A percentile compares a stretch with the other conserved stretches of the same genome.
Evolutionary conservation across 1,140 invertebrate species (phyloP).

Genomic region (Drosophila lowei): DNA sequence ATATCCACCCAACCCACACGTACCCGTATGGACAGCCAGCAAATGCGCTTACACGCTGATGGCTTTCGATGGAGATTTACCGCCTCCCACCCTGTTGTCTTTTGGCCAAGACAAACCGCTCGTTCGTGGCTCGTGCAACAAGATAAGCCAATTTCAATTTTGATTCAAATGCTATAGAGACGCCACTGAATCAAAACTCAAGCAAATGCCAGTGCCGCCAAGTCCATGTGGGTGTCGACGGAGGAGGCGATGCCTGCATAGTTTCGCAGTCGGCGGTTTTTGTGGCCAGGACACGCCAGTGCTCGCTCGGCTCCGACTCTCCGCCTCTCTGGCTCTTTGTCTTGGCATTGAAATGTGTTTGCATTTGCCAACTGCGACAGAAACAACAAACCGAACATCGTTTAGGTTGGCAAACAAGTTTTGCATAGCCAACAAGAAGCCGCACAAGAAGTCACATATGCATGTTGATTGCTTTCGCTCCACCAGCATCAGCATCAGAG

Average conservation of each 20-base stretch:
- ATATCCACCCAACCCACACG: not conserved
- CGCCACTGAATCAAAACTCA: slow-evolving; percentile 68
- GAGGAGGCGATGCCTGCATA: slow-evolving; percentile 17
- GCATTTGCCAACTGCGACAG: slow-evolving; percentile 46
- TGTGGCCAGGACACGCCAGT: slow-evolving; percentile 39
- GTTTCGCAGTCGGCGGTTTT: slow-evolving; percentile 39
- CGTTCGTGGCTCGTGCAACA: slow-evolving; percentile 60
- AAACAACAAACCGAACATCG: slow-evolving; percentile 49
- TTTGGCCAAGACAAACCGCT: slow-evolving; percentile 43
- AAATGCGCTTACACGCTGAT: slow-evolving; percentile 56
- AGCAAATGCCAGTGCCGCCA: slow-evolving; percentile 60
- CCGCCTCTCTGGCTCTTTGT: slow-evolving; percentile 13
- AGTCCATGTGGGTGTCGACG: slow-evolving; percentile 11
- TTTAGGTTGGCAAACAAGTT: slow-evolving; percentile 52
- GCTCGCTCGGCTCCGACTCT: not conserved
- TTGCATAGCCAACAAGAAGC: slow-evolving; percentile 45
- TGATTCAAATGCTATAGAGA: slow-evolving; percentile 71
- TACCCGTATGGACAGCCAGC: slow-evolving; percentile 1
- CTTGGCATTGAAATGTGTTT: slow-evolving; percentile 72
- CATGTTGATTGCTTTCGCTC: slow-evolving; percentile 63
- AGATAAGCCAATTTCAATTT: slow-evolving; percentile 80
- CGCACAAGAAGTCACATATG: slow-evolving; percentile 59
- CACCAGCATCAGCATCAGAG: not conserved
- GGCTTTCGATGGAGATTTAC: slow-evolving; percentile 22
- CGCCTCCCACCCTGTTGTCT: not conserved